phyloP scores from a whole-genome alignment of 2,113 vertebrate species.

The Aptenodytes patagonicus region DNA sequence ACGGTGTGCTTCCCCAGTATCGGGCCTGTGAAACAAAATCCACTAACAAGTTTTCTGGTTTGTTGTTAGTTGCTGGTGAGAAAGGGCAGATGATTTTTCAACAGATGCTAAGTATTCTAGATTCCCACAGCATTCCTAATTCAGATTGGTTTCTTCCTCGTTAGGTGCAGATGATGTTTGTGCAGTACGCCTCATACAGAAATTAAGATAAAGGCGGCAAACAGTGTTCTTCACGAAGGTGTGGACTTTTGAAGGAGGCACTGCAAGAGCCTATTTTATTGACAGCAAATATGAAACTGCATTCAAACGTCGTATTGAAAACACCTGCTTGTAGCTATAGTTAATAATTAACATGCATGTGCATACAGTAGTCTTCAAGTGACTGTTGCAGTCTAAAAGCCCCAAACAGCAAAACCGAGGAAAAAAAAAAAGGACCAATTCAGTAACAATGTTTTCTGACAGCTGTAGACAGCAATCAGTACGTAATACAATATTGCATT shows the following conservation, averaged over 20 bases:
- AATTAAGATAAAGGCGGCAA: neutral
- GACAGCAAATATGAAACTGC: neutral
- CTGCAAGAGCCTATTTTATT: neutral
- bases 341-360: constrained; percentile 16
- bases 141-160: neutral
- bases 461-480: neutral
- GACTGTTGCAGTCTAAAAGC: neutral
- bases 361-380: neutral
- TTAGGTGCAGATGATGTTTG: neutral
- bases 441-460: neutral
- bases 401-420: neutral
- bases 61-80: neutral
- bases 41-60: neutral
- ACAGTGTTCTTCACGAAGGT: neutral
- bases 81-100: neutral
- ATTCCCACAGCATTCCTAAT: neutral
- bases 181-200: neutral
- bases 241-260: constrained; percentile 35
- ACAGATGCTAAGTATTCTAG: neutral
- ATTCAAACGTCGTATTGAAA: neutral
- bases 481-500: rapidly evolving
- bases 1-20: rapidly evolving
- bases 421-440: neutral
- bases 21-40: neutral
- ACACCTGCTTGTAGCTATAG: neutral